These are phyloP conservation scores for Conopomorpha cramerella DNA, from an alignment of 1,140 invertebrate species.

Conservation along the genomic window DNA sequence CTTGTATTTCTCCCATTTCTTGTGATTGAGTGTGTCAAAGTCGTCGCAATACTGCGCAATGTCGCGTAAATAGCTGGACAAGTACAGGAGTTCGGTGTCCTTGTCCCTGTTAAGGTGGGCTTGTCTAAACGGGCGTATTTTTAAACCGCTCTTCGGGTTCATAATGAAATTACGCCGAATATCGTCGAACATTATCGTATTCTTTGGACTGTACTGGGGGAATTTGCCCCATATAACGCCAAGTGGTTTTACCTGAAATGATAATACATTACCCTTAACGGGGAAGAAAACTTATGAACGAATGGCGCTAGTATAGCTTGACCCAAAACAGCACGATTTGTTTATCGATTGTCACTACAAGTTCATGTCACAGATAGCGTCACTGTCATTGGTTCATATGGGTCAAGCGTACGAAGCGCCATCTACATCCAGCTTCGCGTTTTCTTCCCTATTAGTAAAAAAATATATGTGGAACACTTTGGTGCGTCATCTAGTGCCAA, in stretches of 20 bases:
- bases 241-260: slow-evolving; percentile 87
- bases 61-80: slow-evolving; percentile 83
- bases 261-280: too few relatives aligned
- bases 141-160: slow-evolving; percentile 93
- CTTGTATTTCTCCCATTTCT: slow-evolving; percentile 87
- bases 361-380: too few relatives aligned
- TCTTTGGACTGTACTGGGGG: slow-evolving; percentile 82
- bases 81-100: slow-evolving; percentile 83
- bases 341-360: too few relatives aligned
- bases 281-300: too few relatives aligned
- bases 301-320: too few relatives aligned
- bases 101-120: slow-evolving; percentile 85
- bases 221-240: slow-evolving; percentile 97
- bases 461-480: too few relatives aligned
- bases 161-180: slow-evolving; percentile 96
- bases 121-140: slow-evolving; percentile 87
- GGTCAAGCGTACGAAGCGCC: too few relatives aligned
- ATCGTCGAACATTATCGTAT: slow-evolving; percentile 99
- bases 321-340: too few relatives aligned
- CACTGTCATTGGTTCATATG: too few relatives aligned
- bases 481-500: too few relatives aligned
- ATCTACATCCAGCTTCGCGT: too few relatives aligned
- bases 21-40: slow-evolving; percentile 85
- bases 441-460: too few relatives aligned
- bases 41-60: slow-evolving; percentile 83